phyloP scores from a whole-genome alignment of 2,888 invertebrate genomes.

The Acrobasis consociella region DNA sequence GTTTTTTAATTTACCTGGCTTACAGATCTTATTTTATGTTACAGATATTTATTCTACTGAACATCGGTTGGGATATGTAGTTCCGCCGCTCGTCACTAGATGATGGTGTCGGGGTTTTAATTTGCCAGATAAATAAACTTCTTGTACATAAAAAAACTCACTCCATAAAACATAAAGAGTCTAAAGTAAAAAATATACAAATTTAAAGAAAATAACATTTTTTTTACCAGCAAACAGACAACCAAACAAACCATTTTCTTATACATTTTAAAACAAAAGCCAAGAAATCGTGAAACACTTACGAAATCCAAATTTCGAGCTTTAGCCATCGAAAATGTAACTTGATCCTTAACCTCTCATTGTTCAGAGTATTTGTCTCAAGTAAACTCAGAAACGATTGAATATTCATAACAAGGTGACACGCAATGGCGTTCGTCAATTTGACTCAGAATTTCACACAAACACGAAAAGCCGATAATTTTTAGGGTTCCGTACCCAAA shows the following conservation, averaged over 20 bases:
- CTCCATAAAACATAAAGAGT: not conserved
- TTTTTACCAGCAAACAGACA: not conserved
- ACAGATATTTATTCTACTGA: too few relatives aligned
- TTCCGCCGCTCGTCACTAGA: too few relatives aligned
- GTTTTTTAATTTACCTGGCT: too few relatives aligned
- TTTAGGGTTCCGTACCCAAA: too few relatives aligned
- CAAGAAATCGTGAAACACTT: conserved; percentile 6
- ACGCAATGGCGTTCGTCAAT: conserved; percentile 67
- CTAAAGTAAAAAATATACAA: not conserved
- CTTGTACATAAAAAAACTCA: too few relatives aligned
- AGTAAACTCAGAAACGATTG: conserved; percentile 56
- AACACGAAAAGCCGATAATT: conserved; percentile 51
- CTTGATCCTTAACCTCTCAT: conserved; percentile 47
- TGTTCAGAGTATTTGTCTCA: conserved; percentile 34
- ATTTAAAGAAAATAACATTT: not conserved
- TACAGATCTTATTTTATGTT: too few relatives aligned
- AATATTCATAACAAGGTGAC: conserved; percentile 65
- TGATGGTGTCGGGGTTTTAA: too few relatives aligned
- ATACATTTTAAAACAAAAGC: conserved; percentile 1
- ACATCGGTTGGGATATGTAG: too few relatives aligned
- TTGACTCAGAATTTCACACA: conserved; percentile 79
- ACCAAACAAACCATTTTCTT: not conserved
- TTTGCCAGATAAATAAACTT: too few relatives aligned
- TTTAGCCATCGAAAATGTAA: conserved; percentile 29
- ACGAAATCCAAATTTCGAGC: conserved; percentile 9